Evolutionary conservation across 2,888 invertebrate genomes (phyloP), one percentile per base, ranked within the genome.

Genomic region (Trachelus stipa): DNA sequence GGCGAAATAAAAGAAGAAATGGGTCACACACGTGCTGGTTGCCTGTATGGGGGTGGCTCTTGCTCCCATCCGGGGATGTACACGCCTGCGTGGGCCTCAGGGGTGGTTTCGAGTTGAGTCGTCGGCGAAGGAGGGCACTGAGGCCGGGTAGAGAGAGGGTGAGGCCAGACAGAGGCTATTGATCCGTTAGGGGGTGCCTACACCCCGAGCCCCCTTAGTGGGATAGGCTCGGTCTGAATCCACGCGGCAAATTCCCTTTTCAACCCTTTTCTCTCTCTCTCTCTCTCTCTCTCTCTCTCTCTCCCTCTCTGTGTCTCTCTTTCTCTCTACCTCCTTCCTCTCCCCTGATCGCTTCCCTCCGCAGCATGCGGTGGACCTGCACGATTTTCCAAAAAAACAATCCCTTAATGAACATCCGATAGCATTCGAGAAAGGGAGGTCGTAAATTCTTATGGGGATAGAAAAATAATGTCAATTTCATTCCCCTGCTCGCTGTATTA

Each of bases 131-230:
- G 88, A 89, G 89, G 88, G 89, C 89, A 89, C 88, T 88, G 89
- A 89, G 88, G 88, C 87, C 76, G 71, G 30, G 11, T 87, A 84
- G 85, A 84, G 82, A 85, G 88, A 88, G 90, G 90, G 89, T 90
- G 90, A 90, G 90, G 88, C 90, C 89, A 90, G 90, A 90, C 90
- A 89, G 88, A 87, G 89, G 89, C 88, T 90, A 90, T 90, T 90
- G 90, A 90, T 90, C 90, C 88, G 86, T 82, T 85, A 87, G 89
- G 87, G 88, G 88, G 56, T 56, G 56, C 89, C 87, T 88, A 87
- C 87, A 88, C 84, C 87, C 86, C 85, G 83, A 84, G 73, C 77
- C 82, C 85, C 82, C 87, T 87, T 88, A 89, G 89, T 90, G 88
- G 89, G 88, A 89, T 88, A 90, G 90, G 89, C 89, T 90, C 88